Percentiles rank a stretch among this genome's conserved stretches.
Evolutionary conservation across 2,113 vertebrate genomes (phyloP).

Genomic region (Trinectes maculatus): DNA sequence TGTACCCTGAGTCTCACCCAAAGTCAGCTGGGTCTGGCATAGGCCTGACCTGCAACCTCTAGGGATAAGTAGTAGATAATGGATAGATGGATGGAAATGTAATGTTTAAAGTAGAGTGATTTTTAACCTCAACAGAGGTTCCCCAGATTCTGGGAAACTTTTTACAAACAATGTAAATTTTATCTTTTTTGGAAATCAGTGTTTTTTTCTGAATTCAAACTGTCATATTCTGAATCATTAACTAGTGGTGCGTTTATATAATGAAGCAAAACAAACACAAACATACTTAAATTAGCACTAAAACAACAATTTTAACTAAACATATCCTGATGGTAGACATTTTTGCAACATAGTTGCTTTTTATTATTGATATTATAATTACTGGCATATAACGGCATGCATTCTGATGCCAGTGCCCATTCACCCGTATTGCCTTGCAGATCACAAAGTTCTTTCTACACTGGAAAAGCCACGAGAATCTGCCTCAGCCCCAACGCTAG

Average conservation of each 20-base stretch:
- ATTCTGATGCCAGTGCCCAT: constrained; percentile 44
- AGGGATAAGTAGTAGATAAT: no score
- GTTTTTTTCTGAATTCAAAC: not conserved
- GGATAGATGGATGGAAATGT: no score
- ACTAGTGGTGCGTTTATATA: no score
- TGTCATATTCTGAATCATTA: not conserved
- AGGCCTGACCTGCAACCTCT: no score
- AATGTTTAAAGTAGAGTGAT: not conserved
- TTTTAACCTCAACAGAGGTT: not conserved
- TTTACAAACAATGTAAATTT: not conserved
- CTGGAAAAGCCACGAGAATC: constrained; percentile 96
- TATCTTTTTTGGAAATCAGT: no score
- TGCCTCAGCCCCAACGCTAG: constrained; percentile 93
- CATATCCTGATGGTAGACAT: not conserved
- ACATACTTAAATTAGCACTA: constrained; percentile 28
- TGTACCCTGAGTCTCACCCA: no score
- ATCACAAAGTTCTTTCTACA: constrained; percentile 91
- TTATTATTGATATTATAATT: not conserved
- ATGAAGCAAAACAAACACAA: constrained; percentile 5
- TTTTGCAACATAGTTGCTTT: not conserved
- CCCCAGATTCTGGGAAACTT: not conserved
- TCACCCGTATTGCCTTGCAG: constrained; percentile 81
- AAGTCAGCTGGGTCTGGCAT: no score
- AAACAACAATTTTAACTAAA: not conserved
- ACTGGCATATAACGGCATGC: constrained; percentile 21